phyloP scores from a whole-genome alignment of 2,113 vertebrate genomes.

The Clinocottus analis region DNA sequence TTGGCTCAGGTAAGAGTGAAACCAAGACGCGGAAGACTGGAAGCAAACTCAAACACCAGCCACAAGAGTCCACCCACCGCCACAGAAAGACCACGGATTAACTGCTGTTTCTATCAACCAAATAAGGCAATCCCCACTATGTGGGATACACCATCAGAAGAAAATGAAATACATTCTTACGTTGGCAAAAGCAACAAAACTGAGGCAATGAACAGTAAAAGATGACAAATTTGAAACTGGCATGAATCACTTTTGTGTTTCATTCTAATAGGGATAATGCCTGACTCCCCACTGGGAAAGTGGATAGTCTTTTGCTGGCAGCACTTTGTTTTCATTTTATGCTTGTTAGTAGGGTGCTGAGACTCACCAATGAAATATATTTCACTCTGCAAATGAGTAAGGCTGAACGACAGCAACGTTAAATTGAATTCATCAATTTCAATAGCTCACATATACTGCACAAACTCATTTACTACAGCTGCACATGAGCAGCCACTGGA shows the following conservation, averaged over 20 bases:
- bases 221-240: background rate
- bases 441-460: background rate
- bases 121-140: conserved; percentile 19
- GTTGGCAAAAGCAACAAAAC: conserved; percentile 16
- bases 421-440: background rate
- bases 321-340: conserved; percentile 19
- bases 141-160: conserved; percentile 1
- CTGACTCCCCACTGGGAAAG: conserved; percentile 8
- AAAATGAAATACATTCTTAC: background rate
- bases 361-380: background rate
- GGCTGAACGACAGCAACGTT: background rate
- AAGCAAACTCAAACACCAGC: conserved; percentile 27
- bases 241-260: conserved; percentile 26
- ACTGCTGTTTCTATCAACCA: conserved; percentile 23
- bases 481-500: conserved; percentile 23
- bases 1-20: conserved; percentile 61
- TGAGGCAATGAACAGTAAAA: conserved; percentile 17
- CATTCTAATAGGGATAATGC: conserved; percentile 3
- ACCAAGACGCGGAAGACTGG: conserved; percentile 32
- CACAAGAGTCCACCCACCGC: conserved; percentile 1
- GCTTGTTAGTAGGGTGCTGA: background rate
- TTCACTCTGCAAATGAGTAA: background rate
- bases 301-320: background rate
- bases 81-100: background rate
- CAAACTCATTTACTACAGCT: background rate